phyloP scores from a whole-genome alignment of 2,113 vertebrate genomes.

The Origma solitaria region DNA sequence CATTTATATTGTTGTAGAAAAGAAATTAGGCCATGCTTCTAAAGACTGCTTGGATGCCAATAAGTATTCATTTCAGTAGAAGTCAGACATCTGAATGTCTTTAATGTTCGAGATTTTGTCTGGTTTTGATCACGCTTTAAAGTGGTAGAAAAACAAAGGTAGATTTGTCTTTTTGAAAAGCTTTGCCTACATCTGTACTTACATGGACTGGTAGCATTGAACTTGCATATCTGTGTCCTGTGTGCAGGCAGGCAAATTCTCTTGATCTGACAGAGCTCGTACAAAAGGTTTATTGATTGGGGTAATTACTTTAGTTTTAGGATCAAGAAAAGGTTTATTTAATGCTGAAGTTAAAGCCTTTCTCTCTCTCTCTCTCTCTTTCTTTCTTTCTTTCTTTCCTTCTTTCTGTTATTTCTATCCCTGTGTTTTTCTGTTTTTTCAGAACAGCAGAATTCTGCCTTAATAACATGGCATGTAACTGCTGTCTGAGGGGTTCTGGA shows the following conservation, averaged over 20 bases:
- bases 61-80: background rate
- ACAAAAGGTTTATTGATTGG: conserved; percentile 42
- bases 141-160: background rate
- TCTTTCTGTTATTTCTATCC: conserved; percentile 4
- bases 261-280: background rate
- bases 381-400: conserved; percentile 6
- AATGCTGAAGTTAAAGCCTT: conserved; percentile 9
- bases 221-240: background rate
- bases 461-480: conserved; percentile 39
- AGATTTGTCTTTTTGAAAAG: background rate
- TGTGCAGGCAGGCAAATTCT: background rate
- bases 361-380: background rate
- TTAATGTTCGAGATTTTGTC: background rate
- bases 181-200: background rate
- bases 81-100: background rate
- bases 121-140: background rate
- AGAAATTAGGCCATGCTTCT: background rate
- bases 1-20: background rate
- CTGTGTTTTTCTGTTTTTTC: background rate
- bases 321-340: conserved; percentile 46
- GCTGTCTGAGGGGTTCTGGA: conserved; percentile 48
- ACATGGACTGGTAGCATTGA: background rate
- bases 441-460: conserved; percentile 35
- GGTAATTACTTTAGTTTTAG: conserved; percentile 50
- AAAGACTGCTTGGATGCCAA: background rate